phyloP scores from a whole-genome alignment of 2,797 vertebrate species.

The Agapornis canus region DNA sequence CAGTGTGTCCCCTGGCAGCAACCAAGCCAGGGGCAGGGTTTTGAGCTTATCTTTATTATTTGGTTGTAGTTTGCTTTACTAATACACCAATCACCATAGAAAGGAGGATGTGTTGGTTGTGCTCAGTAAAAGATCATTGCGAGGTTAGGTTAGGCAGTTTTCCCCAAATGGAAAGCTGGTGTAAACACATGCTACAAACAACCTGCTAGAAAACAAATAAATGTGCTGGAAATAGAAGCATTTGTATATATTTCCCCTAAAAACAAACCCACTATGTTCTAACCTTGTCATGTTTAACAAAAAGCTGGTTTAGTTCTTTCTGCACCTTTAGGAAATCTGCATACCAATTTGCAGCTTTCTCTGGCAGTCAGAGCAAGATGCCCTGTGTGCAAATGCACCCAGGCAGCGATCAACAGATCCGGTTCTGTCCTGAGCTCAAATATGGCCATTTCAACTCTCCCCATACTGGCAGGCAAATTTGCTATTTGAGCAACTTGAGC shows the following conservation, averaged over 20 bases:
- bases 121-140: neutral
- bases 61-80: neutral
- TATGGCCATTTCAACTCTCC: neutral
- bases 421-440: neutral
- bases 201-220: neutral
- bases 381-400: neutral
- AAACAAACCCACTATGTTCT: neutral
- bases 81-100: neutral
- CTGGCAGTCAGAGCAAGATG: rapidly evolving
- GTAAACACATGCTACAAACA: neutral
- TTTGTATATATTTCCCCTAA: neutral
- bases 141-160: neutral
- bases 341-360: neutral
- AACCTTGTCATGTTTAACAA: neutral
- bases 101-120: neutral
- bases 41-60: neutral
- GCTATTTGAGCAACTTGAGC: neutral
- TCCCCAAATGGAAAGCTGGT: neutral
- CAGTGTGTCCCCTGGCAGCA: neutral
- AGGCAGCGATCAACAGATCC: neutral
- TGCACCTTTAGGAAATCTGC: neutral
- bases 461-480: rapidly evolving
- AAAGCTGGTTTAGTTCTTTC: neutral
- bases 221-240: neutral
- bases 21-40: neutral